Conservation (phyloP, 2,797 vertebrate genomes). For the Sylvia borin region DNA sequence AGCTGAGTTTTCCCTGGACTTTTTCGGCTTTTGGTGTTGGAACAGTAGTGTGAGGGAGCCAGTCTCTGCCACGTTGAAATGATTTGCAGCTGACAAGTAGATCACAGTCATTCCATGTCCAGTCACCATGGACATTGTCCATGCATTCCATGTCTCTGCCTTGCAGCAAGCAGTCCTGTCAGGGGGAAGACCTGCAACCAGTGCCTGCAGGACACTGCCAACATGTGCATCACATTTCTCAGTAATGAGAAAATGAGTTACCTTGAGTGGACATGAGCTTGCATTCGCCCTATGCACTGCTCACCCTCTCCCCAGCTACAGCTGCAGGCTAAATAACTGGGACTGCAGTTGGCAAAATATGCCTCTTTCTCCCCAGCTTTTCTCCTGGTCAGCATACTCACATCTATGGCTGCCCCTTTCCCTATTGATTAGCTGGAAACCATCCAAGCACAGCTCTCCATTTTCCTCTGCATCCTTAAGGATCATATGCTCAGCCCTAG, state of each 20-base stretch:
- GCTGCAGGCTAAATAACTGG: background rate
- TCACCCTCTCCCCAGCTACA: background rate
- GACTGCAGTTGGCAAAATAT: background rate
- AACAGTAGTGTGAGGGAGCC: accelerated
- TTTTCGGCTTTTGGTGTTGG: background rate
- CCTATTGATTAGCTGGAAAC: background rate
- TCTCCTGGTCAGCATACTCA: background rate
- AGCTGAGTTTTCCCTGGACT: background rate
- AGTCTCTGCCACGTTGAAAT: background rate
- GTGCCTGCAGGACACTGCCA: background rate
- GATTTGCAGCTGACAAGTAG: background rate
- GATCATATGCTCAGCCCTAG: background rate
- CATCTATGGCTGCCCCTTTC: background rate
- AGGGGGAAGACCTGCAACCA: accelerated
- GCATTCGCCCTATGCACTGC: accelerated
- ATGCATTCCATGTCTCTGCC: background rate
- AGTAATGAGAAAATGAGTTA: background rate
- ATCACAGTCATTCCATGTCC: background rate
- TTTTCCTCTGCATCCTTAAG: background rate
- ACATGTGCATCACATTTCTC: background rate
- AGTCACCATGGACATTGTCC: background rate
- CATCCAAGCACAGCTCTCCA: background rate
- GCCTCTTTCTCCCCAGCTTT: background rate
- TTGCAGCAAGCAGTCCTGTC: background rate
- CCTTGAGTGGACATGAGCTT: background rate